phyloP scores from a whole-genome alignment of 2,113 vertebrate genomes.

The Scytalopus superciliaris region DNA sequence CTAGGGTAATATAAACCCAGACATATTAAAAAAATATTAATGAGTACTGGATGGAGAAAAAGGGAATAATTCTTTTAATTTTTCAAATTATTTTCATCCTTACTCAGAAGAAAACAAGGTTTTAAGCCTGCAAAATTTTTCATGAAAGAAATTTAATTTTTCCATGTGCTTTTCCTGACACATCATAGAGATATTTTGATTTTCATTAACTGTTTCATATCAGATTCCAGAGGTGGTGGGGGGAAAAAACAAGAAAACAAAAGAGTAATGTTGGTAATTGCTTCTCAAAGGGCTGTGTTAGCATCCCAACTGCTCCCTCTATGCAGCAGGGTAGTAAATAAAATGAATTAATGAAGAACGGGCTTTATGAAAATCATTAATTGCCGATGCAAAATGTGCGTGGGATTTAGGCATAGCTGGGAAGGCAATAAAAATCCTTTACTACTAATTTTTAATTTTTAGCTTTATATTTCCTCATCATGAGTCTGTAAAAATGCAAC shows the following conservation, averaged over 20 bases:
- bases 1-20: slow-evolving; percentile 11
- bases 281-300: background rate
- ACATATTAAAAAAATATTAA: background rate
- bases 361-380: background rate
- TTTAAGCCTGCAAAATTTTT: background rate
- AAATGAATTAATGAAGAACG: background rate
- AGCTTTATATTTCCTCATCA: background rate
- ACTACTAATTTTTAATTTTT: slow-evolving; percentile 1
- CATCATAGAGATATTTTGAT: background rate
- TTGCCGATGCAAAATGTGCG: background rate
- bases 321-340: background rate
- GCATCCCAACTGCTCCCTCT: background rate
- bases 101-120: background rate
- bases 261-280: background rate
- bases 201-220: background rate
- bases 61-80: background rate
- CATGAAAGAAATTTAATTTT: background rate
- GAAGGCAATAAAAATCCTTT: background rate
- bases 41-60: background rate
- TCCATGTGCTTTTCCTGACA: background rate
- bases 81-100: background rate
- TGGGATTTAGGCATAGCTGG: background rate
- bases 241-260: background rate
- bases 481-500: background rate
- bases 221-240: background rate